These are phyloP conservation scores for Nymphalis urticae DNA, from an alignment of 2,888 invertebrate species.

Conservation along the genomic window DNA sequence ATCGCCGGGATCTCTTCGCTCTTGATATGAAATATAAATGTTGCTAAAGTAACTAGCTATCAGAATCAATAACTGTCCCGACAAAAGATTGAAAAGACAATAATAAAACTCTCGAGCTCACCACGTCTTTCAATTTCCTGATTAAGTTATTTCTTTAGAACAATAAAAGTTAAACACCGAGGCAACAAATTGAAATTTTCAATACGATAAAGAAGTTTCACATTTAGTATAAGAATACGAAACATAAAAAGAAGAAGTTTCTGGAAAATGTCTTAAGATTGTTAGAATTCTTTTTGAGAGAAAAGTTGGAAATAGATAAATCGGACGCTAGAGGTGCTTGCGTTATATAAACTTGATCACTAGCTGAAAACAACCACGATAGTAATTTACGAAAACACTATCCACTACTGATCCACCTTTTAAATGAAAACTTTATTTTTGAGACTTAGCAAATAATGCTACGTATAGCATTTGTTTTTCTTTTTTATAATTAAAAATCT, in stretches of 20 bases:
- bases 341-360: conserved; percentile 20
- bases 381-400: too few species aligned
- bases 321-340: conserved; percentile 21
- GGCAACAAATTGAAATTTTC: conserved; percentile 33
- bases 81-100: conserved; percentile 1
- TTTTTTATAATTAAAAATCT: too few species aligned
- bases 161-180: conserved; percentile 29
- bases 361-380: conserved; percentile 2
- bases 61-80: background rate
- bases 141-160: conserved; percentile 22
- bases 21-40: too few species aligned
- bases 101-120: conserved; percentile 12
- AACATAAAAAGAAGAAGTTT: conserved; percentile 31
- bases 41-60: too few species aligned
- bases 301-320: conserved; percentile 31
- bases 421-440: too few species aligned
- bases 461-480: too few species aligned
- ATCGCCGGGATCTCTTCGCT: too few species aligned
- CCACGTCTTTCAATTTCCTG: conserved; percentile 9
- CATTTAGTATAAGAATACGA: conserved; percentile 30
- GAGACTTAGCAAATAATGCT: too few species aligned
- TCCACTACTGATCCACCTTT: too few species aligned
- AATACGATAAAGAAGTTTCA: conserved; percentile 31
- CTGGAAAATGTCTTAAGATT: conserved; percentile 31
- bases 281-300: conserved; percentile 34